Evolutionary conservation across 2,797 vertebrate species (phyloP).

Genomic region (Brotula barbata): DNA sequence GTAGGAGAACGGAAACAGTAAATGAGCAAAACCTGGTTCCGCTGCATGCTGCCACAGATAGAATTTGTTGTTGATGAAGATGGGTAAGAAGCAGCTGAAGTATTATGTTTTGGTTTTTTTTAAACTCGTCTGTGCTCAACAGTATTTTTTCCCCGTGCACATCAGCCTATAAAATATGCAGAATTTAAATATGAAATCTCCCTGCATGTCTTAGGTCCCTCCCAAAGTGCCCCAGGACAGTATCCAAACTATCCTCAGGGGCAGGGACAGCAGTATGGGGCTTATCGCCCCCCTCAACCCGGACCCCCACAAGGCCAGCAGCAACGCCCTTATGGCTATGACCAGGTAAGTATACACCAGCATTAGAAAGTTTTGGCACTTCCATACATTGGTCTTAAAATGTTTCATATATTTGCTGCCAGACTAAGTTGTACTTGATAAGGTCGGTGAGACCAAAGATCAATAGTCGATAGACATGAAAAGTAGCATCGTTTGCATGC

Average conservation of each 20-base stretch:
- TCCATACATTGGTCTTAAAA: constrained; percentile 28
- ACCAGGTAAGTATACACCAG: constrained; percentile 86
- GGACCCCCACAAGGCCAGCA: constrained; percentile 94
- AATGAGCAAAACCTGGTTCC: constrained; percentile 41
- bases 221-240: constrained; percentile 91
- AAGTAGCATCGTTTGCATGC: constrained; percentile 66
- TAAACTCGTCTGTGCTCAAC: neutral
- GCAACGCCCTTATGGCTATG: constrained; percentile 97
- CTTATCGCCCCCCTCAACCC: constrained; percentile 92
- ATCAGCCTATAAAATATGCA: neutral
- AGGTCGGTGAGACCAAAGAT: constrained; percentile 31
- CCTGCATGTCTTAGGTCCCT: constrained; percentile 79
- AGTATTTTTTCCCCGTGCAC: neutral
- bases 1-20: constrained; percentile 25
- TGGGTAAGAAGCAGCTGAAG: neutral
- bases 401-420: constrained; percentile 39
- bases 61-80: neutral
- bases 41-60: neutral
- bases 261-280: constrained; percentile 96
- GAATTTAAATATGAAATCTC: neutral
- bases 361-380: constrained; percentile 32
- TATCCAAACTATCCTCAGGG: constrained; percentile 97
- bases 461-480: constrained; percentile 28
- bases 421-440: constrained; percentile 40
- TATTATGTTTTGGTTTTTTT: too few species aligned